Conservation (phyloP, 1,140 invertebrate species). For the Drosophila funebris region DNA sequence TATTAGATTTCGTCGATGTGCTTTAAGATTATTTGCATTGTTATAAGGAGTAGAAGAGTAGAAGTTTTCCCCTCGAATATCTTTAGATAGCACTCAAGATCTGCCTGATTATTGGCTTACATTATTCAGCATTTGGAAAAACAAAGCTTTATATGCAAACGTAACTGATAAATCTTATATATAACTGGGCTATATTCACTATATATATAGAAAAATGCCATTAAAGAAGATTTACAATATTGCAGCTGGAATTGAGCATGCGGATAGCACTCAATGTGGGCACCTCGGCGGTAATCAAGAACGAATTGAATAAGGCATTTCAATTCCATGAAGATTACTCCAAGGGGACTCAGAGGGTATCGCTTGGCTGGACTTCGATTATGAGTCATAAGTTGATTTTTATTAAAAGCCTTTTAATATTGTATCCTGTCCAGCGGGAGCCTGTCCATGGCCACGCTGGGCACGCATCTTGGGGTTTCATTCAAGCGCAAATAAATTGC, state of each 20-base stretch:
- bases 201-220: no score
- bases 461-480: slow-evolving; percentile 50
- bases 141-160: slow-evolving; percentile 9
- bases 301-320: slow-evolving; percentile 17
- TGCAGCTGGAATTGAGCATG: not conserved
- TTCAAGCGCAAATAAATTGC: slow-evolving; percentile 64
- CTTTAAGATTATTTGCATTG: slow-evolving; percentile 28
- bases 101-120: not conserved
- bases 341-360: not conserved
- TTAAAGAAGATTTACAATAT: slow-evolving; percentile 5
- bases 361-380: slow-evolving; percentile 44
- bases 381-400: slow-evolving; percentile 53
- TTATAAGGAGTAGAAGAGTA: not conserved
- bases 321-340: slow-evolving; percentile 15
- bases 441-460: not conserved
- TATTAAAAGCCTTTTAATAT: slow-evolving; percentile 65
- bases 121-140: slow-evolving; percentile 3
- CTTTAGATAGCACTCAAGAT: slow-evolving; percentile 1
- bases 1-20: slow-evolving; percentile 26
- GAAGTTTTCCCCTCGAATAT: not conserved
- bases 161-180: not conserved
- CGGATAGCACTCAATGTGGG: slow-evolving; percentile 17
- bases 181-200: not conserved
- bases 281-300: slow-evolving; percentile 28
- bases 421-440: slow-evolving; percentile 14